Base-by-base conservation (phyloP, 2,888 invertebrate species). In the Spodoptera littoralis region DNA sequence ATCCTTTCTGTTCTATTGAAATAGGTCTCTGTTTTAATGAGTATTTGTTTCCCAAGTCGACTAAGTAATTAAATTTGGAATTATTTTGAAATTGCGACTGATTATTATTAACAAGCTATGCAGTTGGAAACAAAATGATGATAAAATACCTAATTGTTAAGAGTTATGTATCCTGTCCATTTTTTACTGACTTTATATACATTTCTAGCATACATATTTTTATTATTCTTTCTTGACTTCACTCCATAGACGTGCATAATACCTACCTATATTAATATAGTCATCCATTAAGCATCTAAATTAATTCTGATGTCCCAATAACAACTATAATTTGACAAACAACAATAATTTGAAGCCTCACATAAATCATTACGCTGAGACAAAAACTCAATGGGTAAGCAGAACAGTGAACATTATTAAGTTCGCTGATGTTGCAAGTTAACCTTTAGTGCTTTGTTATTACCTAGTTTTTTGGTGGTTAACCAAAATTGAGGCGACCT, bases 391-490 rank as follows among this genome's bases (percentile, higher is more conserved):
- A 69, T 64, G 59, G 47, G 47, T 46, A 44, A 59, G 48, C 18
- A 62, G 53, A 44, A 62, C 27, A 41, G 53, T 44, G 9, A 24
- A 49, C 22, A 45, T 63, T 56, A 78, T 74, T 69, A 75, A 61
- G 58, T 22, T 6, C 51, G 42, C 46, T 27, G 61, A 59, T 71
- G 72, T 60, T 44, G 77, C 57, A 76, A 36, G 42, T 59, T 68
- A 68, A 77, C 63, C 68, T 76, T 76, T 73, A 11, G 51, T 44
- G 48, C 60, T 61, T 56, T 48, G 60, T 62, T 44, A 71, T 75
- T 76, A 66, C 46, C 30, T 51, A 57, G 66, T 48, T 71, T 75
- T 71, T 79, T 66, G 60, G 76, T 61, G 79, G 67, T 76, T 76
- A 67, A 76, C 80, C 68, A 45, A 76, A 79, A 72, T 76, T 71